Conservation (phyloP, 1,140 invertebrate species). For the Heliothis subflexa region DNA sequence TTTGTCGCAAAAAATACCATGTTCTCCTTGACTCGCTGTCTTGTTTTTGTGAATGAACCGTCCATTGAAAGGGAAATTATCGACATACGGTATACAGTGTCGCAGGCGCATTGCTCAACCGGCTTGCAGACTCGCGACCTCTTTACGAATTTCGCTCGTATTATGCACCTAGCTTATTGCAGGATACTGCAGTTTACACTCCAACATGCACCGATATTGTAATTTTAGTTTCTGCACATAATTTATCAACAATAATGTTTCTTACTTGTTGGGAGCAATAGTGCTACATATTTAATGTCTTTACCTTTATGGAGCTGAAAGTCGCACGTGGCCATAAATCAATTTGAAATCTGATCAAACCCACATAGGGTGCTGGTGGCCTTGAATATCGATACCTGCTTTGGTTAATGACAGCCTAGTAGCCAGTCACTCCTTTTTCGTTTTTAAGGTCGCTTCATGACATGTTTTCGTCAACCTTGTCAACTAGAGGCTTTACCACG, state of each 20-base stretch:
- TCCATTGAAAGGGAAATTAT: constrained; percentile 49
- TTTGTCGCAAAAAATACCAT: constrained; percentile 7
- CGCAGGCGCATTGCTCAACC: constrained; percentile 45
- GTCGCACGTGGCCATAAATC: constrained; percentile 5
- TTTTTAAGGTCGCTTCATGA: constrained; percentile 40
- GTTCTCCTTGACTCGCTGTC: constrained; percentile 28
- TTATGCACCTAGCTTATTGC: constrained; percentile 10
- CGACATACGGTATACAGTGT: constrained; percentile 42
- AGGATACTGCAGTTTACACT: not conserved
- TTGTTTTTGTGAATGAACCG: constrained; percentile 47
- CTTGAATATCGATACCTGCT: constrained; percentile 44
- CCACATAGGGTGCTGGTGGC: constrained; percentile 26
- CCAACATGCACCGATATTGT: not conserved
- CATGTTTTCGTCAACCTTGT: constrained; percentile 27
- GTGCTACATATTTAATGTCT: too few relatives aligned
- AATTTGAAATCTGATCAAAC: constrained; percentile 7
- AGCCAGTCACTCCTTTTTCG: constrained; percentile 48
- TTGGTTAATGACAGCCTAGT: constrained; percentile 35
- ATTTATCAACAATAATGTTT: not conserved
- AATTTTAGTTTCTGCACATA: constrained; percentile 6
- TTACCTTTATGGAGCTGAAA: not conserved
- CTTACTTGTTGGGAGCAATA: not conserved
- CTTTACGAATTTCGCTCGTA: constrained; percentile 45
- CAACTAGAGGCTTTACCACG: not conserved
- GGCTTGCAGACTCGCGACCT: constrained; percentile 41